Percentiles rank a stretch among this genome's conserved stretches.
These are phyloP conservation scores for Dorcus hopei DNA, from an alignment of 2,888 invertebrate genomes.

Conservation along the genomic window DNA sequence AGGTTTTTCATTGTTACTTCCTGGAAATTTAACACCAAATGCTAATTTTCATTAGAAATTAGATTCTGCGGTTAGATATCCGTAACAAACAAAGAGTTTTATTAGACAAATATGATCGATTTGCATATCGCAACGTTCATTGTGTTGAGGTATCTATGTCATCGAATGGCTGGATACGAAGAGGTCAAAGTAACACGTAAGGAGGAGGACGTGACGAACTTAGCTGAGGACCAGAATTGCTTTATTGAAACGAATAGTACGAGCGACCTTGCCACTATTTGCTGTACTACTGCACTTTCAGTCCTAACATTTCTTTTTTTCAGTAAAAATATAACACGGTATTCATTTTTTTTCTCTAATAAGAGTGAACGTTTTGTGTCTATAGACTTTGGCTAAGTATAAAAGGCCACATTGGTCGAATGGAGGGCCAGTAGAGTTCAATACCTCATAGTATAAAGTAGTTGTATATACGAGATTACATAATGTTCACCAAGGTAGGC, in stretches of 20 bases:
- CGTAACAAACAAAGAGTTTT: too few relatives aligned
- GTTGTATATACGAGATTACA: slow-evolving; percentile 29
- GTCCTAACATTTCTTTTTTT: slow-evolving; percentile 14
- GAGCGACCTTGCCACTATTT: slow-evolving; percentile 23
- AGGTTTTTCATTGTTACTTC: too few relatives aligned
- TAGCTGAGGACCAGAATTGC: not conserved
- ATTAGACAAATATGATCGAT: not conserved
- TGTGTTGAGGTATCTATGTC: not conserved
- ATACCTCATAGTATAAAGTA: slow-evolving; percentile 26
- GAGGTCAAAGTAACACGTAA: slow-evolving; percentile 5
- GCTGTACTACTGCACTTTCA: slow-evolving; percentile 19
- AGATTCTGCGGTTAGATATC: too few relatives aligned
- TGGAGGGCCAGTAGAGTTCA: slow-evolving; percentile 34
- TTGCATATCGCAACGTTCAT: not conserved
- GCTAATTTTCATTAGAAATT: too few relatives aligned
- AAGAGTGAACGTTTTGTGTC: slow-evolving; percentile 29
- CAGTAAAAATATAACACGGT: slow-evolving; percentile 10
- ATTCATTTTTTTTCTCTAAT: slow-evolving; percentile 27
- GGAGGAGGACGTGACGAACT: slow-evolving; percentile 1
- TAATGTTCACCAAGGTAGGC: slow-evolving; percentile 38
- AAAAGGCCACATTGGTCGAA: slow-evolving; percentile 32
- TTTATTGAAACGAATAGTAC: not conserved
- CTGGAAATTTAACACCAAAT: too few relatives aligned
- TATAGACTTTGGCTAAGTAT: slow-evolving; percentile 30
- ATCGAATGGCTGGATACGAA: not conserved